Percentiles rank a stretch among this genome's conserved stretches.
phyloP scores from a whole-genome alignment of 2,797 vertebrate species.

The Thunnus albacares region DNA sequence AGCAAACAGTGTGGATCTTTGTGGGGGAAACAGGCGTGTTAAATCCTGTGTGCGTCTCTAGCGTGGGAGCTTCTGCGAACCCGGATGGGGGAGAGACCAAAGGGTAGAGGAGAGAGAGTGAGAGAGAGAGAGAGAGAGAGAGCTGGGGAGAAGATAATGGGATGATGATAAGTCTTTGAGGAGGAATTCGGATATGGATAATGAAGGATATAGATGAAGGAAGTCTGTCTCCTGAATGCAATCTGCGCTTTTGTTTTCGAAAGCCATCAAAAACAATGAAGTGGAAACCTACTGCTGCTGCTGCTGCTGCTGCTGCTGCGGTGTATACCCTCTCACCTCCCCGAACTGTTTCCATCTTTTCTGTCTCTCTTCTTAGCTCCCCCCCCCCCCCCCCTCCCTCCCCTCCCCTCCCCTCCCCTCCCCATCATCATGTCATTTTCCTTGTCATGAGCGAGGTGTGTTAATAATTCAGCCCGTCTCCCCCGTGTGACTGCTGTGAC shows the following conservation, averaged over 20 bases:
- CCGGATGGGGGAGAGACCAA: slow-evolving; percentile 72
- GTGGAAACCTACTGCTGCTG: slow-evolving; percentile 8
- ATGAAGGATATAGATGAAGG: slow-evolving; percentile 60
- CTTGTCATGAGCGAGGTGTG: slow-evolving; percentile 28
- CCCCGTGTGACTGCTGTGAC: slow-evolving; percentile 44
- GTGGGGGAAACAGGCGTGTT: slow-evolving; percentile 68
- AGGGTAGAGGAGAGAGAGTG: slow-evolving; percentile 45
- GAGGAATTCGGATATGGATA: slow-evolving; percentile 63
- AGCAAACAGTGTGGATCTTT: slow-evolving; percentile 61
- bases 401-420: not conserved
- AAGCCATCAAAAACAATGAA: slow-evolving; percentile 36
- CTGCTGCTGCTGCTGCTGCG: no score
- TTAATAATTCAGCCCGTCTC: slow-evolving; percentile 63
- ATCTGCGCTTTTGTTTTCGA: slow-evolving; percentile 44
- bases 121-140: slow-evolving; percentile 49
- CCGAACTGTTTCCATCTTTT: slow-evolving; percentile 16
- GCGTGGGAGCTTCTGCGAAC: slow-evolving; percentile 63
- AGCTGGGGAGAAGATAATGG: slow-evolving; percentile 57
- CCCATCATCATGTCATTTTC: slow-evolving; percentile 11
- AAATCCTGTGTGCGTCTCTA: slow-evolving; percentile 64
- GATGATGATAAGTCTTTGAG: slow-evolving; percentile 52
- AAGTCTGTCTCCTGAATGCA: slow-evolving; percentile 42
- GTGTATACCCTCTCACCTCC: not conserved
- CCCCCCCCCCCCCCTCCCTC: not conserved
- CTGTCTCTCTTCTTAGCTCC: not conserved